These are phyloP conservation scores for Drosophila trichaetosa DNA, from an alignment of 2,888 invertebrate species.

Conservation along the genomic window DNA sequence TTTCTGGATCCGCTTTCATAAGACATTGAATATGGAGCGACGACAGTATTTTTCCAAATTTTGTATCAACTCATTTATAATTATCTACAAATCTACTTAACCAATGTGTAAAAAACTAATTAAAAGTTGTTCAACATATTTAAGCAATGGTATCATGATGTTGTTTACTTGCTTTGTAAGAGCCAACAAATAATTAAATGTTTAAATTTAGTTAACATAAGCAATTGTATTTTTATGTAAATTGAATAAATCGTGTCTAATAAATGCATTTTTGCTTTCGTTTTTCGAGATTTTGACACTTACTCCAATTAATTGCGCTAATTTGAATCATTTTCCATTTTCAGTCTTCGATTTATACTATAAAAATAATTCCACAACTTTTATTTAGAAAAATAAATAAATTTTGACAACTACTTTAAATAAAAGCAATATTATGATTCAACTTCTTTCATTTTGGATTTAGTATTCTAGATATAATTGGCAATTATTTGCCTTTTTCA, in stretches of 20 bases:
- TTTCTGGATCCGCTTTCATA: slow-evolving; percentile 64
- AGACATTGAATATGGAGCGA: slow-evolving; percentile 27
- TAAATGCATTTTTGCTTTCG: neutral
- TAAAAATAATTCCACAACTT: neutral
- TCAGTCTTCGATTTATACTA: neutral
- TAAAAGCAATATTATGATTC: neutral
- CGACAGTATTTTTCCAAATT: slow-evolving; percentile 27
- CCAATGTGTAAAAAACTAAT: neutral
- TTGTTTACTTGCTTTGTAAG: neutral
- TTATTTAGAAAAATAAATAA: neutral
- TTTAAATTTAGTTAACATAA: neutral
- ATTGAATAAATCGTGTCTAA: neutral
- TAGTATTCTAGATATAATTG: no score
- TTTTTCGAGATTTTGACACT: neutral
- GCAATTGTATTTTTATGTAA: neutral
- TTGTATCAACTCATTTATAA: slow-evolving; percentile 17
- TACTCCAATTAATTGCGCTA: neutral
- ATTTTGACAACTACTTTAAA: neutral
- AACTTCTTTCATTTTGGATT: no score
- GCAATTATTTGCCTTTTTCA: no score
- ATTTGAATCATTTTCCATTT: neutral
- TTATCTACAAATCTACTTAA: neutral
- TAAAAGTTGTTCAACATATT: neutral
- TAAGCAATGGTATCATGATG: neutral
- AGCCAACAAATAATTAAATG: neutral